Percentiles rank a stretch among this genome's conserved stretches.
phyloP scores from a whole-genome alignment of 2,888 invertebrate genomes.

The Cryptocephalus primarius region DNA sequence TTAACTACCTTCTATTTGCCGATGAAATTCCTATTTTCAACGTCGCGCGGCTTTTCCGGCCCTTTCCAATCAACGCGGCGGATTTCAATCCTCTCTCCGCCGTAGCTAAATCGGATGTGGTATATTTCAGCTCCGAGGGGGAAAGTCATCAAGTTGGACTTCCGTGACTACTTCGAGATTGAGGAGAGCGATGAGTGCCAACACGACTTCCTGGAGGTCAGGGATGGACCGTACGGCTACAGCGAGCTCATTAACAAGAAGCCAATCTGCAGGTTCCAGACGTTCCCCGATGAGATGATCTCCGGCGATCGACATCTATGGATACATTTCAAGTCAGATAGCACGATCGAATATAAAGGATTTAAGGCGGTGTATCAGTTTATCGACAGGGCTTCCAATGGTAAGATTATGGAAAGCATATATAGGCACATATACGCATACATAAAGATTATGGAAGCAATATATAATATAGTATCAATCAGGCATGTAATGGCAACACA shows the following conservation, averaged over 20 bases:
- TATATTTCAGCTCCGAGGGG: constrained; percentile 44
- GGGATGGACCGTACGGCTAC: constrained; percentile 73
- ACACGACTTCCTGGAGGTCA: constrained; percentile 72
- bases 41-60: too few species aligned
- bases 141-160: constrained; percentile 62
- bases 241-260: constrained; percentile 42
- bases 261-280: constrained; percentile 58
- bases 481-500: too few species aligned
- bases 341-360: constrained; percentile 67
- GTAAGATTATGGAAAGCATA: constrained; percentile 40
- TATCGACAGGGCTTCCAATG: constrained; percentile 45
- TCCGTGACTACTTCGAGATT: constrained; percentile 67
- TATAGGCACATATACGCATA: too few species aligned
- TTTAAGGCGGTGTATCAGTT: constrained; percentile 68
- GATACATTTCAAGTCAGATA: constrained; percentile 71
- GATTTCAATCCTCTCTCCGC: too few species aligned
- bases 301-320: constrained; percentile 66
- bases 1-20: too few species aligned
- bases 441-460: too few species aligned
- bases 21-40: too few species aligned
- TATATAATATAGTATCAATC: too few species aligned
- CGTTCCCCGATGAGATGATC: constrained; percentile 62
- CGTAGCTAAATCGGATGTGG: constrained; percentile 6
- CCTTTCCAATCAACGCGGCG: too few species aligned
- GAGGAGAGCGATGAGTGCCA: constrained; percentile 58